These are phyloP conservation scores for Siphamia tubifer DNA, from an alignment of 2,113 vertebrate genomes.

Conservation along the genomic window DNA sequence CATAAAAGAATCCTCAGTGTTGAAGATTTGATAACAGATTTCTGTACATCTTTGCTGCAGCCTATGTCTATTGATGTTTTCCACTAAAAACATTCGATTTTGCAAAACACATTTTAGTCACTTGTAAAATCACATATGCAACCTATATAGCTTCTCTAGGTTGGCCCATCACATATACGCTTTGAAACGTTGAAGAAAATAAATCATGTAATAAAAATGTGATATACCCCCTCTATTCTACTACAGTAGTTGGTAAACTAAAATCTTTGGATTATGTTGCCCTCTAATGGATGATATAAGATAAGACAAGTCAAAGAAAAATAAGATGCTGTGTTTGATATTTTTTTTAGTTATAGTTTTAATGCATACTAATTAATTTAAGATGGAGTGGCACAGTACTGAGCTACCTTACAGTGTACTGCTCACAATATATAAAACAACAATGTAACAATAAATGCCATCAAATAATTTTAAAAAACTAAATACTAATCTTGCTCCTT, in stretches of 20 bases:
- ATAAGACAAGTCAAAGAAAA: background rate
- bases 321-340: no score
- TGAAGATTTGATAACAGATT: background rate
- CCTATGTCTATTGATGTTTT: background rate
- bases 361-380: no score
- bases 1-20: background rate
- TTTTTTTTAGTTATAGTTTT: background rate
- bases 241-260: background rate
- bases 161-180: no score
- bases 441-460: no score
- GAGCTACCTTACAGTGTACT: no score
- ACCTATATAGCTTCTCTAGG: no score
- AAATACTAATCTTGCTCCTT: background rate
- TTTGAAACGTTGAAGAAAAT: background rate
- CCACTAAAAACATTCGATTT: background rate
- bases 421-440: no score
- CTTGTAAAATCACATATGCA: no score
- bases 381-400: no score
- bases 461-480: no score
- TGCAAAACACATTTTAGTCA: background rate
- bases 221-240: background rate
- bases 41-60: background rate
- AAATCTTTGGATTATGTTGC: conserved; percentile 41
- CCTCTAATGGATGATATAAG: conserved; percentile 47
- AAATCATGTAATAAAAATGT: background rate